Percentiles rank a stretch among this genome's conserved stretches.
Evolutionary conservation across 30 jellyfish, hydroid and myxozoan genomes (phyloP).

Genomic region (Mastigias papua): DNA sequence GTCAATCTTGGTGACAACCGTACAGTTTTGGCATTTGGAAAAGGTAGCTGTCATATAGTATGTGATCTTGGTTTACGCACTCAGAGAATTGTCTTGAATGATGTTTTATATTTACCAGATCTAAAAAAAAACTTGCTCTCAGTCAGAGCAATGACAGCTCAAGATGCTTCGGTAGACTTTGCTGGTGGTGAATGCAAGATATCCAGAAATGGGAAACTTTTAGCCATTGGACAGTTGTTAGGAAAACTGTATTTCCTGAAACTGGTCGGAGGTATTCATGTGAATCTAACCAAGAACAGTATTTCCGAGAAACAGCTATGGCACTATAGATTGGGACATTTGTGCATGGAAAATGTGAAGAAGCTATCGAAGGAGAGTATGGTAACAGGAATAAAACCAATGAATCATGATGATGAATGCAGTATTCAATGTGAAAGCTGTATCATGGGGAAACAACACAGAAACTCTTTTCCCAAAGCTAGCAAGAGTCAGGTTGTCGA

Average conservation of each 20-base stretch:
- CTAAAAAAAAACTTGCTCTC: conserved; percentile 55
- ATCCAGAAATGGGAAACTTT: conserved; percentile 13
- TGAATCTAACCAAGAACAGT: not conserved
- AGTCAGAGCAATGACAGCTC: conserved; percentile 58
- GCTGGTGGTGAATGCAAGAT: conserved; percentile 29
- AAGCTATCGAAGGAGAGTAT: conserved; percentile 36
- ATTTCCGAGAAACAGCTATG: conserved; percentile 44
- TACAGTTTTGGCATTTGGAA: conserved; percentile 43
- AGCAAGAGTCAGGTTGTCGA: conserved; percentile 14
- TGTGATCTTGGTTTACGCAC: conserved; percentile 36
- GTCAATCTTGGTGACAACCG: conserved; percentile 52
- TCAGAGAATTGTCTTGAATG: conserved; percentile 53
- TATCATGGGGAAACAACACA: conserved; percentile 68
- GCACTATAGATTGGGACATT: conserved; percentile 71
- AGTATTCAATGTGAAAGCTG: conserved; percentile 50
- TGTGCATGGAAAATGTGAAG: conserved; percentile 34
- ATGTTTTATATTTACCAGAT: conserved; percentile 60
- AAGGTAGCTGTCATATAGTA: conserved; percentile 38
- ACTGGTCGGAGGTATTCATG: not conserved
- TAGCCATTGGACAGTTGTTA: conserved; percentile 25
- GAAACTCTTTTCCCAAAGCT: conserved; percentile 38
- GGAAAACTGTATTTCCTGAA: conserved; percentile 50
- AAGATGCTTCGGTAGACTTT: conserved; percentile 54
- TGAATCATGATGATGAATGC: conserved; percentile 1
- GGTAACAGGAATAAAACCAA: conserved; percentile 63